phyloP scores from a whole-genome alignment of 2,888 invertebrate species.

The Nephrocerus scutellatus region DNA sequence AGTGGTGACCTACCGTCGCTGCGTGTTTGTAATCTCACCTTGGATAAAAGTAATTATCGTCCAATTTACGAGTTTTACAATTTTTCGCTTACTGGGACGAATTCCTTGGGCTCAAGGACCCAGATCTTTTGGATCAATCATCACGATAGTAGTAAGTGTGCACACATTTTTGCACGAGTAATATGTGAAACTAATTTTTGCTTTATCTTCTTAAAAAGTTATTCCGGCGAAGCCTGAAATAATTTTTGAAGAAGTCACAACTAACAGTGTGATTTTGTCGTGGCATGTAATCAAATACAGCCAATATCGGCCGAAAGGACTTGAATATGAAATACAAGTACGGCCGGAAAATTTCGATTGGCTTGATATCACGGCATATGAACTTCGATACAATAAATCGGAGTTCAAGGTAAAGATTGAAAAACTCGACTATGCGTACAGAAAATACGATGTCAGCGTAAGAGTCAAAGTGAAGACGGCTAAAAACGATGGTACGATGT shows the following conservation, averaged over 20 bases:
- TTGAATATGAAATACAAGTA: constrained; percentile 27
- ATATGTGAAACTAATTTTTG: neutral
- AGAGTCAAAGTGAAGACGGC: constrained; percentile 54
- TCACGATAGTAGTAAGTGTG: constrained; percentile 40
- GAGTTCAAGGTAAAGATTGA: constrained; percentile 19
- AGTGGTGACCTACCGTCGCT: constrained; percentile 20
- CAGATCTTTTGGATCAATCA: constrained; percentile 56
- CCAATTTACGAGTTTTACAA: constrained; percentile 44
- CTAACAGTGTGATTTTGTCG: constrained; percentile 24
- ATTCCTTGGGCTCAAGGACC: constrained; percentile 53
- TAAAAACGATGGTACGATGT: constrained; percentile 52
- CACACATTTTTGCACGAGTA: neutral
- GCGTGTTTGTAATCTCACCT: constrained; percentile 36
- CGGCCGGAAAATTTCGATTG: constrained; percentile 23
- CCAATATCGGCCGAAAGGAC: constrained; percentile 24
- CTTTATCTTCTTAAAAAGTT: constrained; percentile 19
- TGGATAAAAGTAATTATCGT: constrained; percentile 22
- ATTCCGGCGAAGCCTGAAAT: constrained; percentile 28
- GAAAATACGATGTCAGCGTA: constrained; percentile 51
- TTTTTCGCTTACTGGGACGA: constrained; percentile 55
- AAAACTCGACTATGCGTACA: constrained; percentile 21
- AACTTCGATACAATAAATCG: constrained; percentile 19
- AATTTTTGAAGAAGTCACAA: constrained; percentile 23
- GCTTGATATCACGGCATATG: constrained; percentile 18
- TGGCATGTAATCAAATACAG: constrained; percentile 28